Conservation (phyloP, 1,140 invertebrate species). For the Monomorium pharaonis region DNA sequence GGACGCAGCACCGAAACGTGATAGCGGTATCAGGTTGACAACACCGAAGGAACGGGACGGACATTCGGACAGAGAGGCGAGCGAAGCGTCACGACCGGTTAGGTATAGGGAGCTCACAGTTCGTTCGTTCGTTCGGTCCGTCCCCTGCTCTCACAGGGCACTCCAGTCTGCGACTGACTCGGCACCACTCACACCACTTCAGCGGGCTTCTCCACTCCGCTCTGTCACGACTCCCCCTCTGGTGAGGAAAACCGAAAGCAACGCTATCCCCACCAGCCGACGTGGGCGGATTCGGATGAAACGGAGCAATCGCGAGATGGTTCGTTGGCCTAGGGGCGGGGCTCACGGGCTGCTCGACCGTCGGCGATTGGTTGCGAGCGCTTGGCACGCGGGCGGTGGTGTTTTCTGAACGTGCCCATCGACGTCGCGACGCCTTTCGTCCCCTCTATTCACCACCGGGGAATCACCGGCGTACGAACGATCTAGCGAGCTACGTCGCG, state of each 20-base stretch:
- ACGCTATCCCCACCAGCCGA: constrained; percentile 64
- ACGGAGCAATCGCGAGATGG: constrained; percentile 60
- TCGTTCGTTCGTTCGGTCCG: constrained; percentile 79
- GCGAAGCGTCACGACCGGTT: constrained; percentile 70
- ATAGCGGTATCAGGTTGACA: background rate
- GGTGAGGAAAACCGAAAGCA: constrained; percentile 79
- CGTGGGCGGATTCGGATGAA: constrained; percentile 31
- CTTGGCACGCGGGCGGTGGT: constrained; percentile 65
- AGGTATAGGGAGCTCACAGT: constrained; percentile 66
- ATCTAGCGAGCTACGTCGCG: constrained; percentile 33
- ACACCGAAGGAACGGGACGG: constrained; percentile 23
- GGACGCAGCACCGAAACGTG: constrained; percentile 1
- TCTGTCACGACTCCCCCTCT: constrained; percentile 81
- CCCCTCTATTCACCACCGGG: constrained; percentile 37
- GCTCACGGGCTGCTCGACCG: background rate
- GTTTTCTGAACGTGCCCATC: constrained; percentile 56
- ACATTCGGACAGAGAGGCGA: constrained; percentile 62
- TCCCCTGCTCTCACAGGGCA: constrained; percentile 84
- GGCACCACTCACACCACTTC: constrained; percentile 84
- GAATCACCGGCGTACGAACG: constrained; percentile 52
- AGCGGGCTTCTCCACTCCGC: constrained; percentile 78
- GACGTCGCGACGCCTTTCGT: constrained; percentile 53
- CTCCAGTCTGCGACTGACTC: constrained; percentile 85
- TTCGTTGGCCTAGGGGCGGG: constrained; percentile 23
- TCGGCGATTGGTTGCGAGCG: constrained; percentile 56